Conservation (phyloP, 2,797 vertebrate genomes). For the Cynopterus sphinx region DNA sequence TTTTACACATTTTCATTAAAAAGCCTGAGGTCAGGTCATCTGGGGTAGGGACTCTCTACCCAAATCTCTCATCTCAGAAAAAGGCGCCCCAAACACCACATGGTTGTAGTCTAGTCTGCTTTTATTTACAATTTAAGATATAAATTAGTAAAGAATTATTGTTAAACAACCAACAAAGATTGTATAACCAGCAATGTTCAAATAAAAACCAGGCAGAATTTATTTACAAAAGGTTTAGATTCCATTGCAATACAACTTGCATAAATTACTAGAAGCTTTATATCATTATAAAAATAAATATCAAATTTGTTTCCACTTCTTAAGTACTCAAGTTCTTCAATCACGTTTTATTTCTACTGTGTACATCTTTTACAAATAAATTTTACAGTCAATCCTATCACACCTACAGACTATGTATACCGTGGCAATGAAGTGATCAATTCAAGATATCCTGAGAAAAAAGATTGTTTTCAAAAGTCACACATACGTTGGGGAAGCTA, state of each 20-base stretch:
- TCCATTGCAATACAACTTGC: conserved; percentile 99
- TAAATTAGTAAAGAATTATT: conserved; percentile 99
- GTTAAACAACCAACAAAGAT: conserved; percentile 94
- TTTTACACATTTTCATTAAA: conserved; percentile 33
- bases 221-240: conserved; percentile 98
- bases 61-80: conserved; percentile 51
- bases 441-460: conserved; percentile 97
- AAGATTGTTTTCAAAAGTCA: conserved; percentile 92
- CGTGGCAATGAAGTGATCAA: conserved; percentile 96
- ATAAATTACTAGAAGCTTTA: conserved; percentile 99
- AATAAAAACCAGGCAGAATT: conserved; percentile 98
- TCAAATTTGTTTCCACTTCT: conserved; percentile 99
- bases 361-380: conserved; percentile 92
- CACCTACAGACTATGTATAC: conserved; percentile 91
- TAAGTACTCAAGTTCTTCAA: conserved; percentile 94
- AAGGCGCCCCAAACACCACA: conserved; percentile 87
- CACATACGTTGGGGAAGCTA: conserved; percentile 91
- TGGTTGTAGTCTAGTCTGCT: conserved; percentile 91
- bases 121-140: conserved; percentile 99
- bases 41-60: conserved; percentile 3
- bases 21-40: conserved; percentile 22
- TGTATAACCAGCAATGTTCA: conserved; percentile 94
- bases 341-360: conserved; percentile 89
- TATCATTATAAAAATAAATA: conserved; percentile 99
- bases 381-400: conserved; percentile 93